These are phyloP conservation scores for Elysia crispata DNA, from an alignment of 2,888 invertebrate species.

Conservation along the genomic window DNA sequence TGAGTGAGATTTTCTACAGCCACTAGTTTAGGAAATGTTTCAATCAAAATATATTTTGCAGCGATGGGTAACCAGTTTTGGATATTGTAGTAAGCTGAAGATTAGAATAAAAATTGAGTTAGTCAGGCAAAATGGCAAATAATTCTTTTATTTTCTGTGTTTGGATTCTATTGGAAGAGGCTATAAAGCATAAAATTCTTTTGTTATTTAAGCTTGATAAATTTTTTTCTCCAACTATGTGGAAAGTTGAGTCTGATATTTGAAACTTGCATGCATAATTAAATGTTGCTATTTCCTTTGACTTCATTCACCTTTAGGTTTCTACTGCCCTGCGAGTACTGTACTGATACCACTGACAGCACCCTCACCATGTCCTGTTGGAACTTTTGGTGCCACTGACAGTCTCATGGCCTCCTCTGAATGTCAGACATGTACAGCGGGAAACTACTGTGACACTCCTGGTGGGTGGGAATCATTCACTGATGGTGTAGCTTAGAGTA, in stretches of 20 bases:
- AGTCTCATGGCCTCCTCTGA: conserved; percentile 60
- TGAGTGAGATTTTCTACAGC: background rate
- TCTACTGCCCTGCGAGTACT: conserved; percentile 69
- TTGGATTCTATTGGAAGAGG: no score
- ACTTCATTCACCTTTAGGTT: conserved; percentile 54
- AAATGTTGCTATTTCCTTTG: no score
- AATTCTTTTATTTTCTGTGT: no score
- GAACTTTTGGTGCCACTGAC: conserved; percentile 64
- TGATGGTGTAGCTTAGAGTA: background rate
- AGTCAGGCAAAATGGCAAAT: no score
- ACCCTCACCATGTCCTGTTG: conserved; percentile 68
- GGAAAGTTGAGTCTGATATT: no score
- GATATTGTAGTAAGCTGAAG: no score
- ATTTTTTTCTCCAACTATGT: no score
- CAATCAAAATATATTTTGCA: background rate
- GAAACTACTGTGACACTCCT: conserved; percentile 65
- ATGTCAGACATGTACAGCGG: conserved; percentile 66
- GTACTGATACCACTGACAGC: conserved; percentile 55
- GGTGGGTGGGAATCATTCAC: background rate
- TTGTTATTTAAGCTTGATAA: no score
- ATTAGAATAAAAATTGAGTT: no score
- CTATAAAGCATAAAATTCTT: no score
- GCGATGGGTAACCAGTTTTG: no score
- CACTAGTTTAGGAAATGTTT: background rate
- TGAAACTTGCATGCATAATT: no score